Conservation (phyloP, 2,797 vertebrate species). For the Lateolabrax maculatus region DNA sequence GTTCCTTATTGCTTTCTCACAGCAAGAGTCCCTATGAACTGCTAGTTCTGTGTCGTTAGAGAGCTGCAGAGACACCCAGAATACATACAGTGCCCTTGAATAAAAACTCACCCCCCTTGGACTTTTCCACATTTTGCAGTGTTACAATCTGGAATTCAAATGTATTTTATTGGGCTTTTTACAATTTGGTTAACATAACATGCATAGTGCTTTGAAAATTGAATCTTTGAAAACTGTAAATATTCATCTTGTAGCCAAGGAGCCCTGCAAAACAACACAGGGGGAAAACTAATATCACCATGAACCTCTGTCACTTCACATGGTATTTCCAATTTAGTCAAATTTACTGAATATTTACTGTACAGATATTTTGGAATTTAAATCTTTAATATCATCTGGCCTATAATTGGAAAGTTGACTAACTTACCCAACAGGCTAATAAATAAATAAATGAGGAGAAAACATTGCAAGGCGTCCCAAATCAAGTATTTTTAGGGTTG, state of each 20-base stretch:
- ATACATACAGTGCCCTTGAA: too few species aligned
- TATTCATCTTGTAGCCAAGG: too few species aligned
- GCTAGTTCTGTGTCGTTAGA: background rate
- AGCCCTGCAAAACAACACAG: too few species aligned
- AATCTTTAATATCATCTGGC: background rate
- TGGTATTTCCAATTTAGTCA: background rate
- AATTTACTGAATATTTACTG: background rate
- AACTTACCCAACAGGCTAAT: background rate
- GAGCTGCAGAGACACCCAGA: background rate
- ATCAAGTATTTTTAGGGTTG: background rate
- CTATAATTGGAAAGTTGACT: background rate
- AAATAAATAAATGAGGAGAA: background rate
- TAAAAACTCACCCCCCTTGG: too few species aligned
- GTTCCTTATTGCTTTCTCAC: slow-evolving; percentile 1
- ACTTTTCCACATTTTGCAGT: too few species aligned
- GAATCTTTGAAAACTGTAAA: background rate
- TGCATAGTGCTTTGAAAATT: too few species aligned
- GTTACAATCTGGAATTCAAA: too few species aligned
- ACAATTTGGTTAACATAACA: too few species aligned
- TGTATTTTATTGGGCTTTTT: too few species aligned
- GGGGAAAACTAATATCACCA: background rate
- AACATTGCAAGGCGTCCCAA: background rate
- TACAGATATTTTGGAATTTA: background rate
- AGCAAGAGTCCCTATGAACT: slow-evolving; percentile 14
- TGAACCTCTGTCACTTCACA: too few species aligned